Evolutionary conservation across 37 sponge, comb jelly and placozoan species (phyloP).

Genomic region (Halichondria panicea): DNA sequence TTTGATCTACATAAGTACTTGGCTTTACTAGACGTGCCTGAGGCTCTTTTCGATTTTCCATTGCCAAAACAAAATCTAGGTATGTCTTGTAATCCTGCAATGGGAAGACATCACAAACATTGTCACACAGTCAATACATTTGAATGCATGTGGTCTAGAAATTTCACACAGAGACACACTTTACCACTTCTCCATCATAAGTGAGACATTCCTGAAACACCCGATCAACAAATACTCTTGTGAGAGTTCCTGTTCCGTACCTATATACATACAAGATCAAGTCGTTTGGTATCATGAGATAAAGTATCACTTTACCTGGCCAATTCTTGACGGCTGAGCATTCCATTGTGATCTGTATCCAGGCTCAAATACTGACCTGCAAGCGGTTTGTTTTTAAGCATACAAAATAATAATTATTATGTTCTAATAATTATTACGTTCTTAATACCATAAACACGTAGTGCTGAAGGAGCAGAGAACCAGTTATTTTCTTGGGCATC

Average conservation of each 20-base stretch:
- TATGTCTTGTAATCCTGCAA: constrained; percentile 95
- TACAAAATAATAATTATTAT: not conserved
- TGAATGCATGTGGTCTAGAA: not conserved
- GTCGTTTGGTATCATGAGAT: not conserved
- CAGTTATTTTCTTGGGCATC: constrained; percentile 90
- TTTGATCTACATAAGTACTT: no score
- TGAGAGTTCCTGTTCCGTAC: constrained; percentile 91
- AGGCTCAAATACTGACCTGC: constrained; percentile 91
- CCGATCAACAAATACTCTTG: constrained; percentile 83
- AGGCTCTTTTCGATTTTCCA: constrained; percentile 92
- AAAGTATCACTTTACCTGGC: constrained; percentile 11
- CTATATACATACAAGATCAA: constrained; percentile 8
- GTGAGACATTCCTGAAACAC: constrained; percentile 99
- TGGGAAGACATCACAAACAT: not conserved
- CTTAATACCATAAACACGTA: constrained; percentile 84
- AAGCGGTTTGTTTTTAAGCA: not conserved
- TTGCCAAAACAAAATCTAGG: constrained; percentile 96
- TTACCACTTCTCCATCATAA: constrained; percentile 98
- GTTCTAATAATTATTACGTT: not conserved
- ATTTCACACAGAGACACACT: constrained; percentile 3
- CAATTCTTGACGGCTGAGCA: constrained; percentile 90
- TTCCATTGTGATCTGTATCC: constrained; percentile 97
- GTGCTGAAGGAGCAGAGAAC: constrained; percentile 97
- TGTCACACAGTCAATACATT: not conserved
- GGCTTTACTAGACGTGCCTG: no score